Evolutionary conservation across 2,888 invertebrate species (phyloP), one percentile per base, ranked within the genome.

Genomic region (Automeris io): DNA sequence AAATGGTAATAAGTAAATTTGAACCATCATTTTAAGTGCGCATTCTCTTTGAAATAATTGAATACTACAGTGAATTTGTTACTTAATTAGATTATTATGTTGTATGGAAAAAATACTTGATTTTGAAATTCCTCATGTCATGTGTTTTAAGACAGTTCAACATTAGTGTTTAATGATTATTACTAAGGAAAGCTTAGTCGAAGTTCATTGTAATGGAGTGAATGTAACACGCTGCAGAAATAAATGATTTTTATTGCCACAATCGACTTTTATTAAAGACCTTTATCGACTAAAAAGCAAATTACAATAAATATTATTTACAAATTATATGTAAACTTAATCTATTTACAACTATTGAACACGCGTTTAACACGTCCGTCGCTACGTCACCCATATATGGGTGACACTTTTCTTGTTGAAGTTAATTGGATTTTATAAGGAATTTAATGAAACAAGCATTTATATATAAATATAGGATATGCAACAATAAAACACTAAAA

Each of bases 241-340:
- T 77, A 80, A 79, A 82, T 67, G 77, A 78, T 83, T 82, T 81
- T 75, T 79, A 83, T 82, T 81, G 80, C 77, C 78, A 74, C 56
- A 72, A 48, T 62, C 47, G 70, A 62, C 59, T 78, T 81, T 82
- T 75, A 77, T 77, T 80, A 64, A 5, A n/a, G n/a, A n/a, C n/a
- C n/a, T 29, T 29, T 31, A 21, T 25, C 29, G n/a, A 33, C 18
- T 36, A 32, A 33, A 37, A 40, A 40, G 40, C 40, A 46, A 45
- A 47, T 37, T 50, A 54, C 47, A 50, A 42, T 52, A 54, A 55
- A 43, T 60, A 57, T 54, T 57, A 71, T 68, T 41, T 70, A 69
- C 69, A 70, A 32, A 42, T 45, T 46, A 3, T 5, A 37, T 32
- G 7, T 25, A 35, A 45, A 43, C 52, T 47, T 57, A 39, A 51